Evolutionary conservation across 2,113 vertebrate species (phyloP).

Genomic region (Petrocephalus microphthalmus): DNA sequence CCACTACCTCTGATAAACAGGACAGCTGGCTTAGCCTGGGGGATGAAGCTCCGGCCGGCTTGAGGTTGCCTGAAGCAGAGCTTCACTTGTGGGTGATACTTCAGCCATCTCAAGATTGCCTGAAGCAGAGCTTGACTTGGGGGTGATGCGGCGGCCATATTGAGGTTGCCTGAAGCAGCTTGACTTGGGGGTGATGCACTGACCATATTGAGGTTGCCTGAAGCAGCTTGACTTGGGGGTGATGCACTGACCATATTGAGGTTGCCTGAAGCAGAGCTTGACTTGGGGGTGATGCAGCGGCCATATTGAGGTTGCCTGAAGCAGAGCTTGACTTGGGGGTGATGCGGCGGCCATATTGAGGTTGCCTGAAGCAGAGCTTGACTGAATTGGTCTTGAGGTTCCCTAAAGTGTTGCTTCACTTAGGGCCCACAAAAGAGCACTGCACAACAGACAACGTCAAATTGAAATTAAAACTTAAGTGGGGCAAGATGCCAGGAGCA

Average conservation of each 20-base stretch:
- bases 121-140: slow-evolving; percentile 45
- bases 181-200: slow-evolving; percentile 7
- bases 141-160: slow-evolving; percentile 38
- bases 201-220: slow-evolving; percentile 44
- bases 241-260: slow-evolving; percentile 33
- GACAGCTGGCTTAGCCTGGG: background rate
- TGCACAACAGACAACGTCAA: slow-evolving; percentile 46
- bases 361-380: slow-evolving; percentile 55
- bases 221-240: slow-evolving; percentile 43
- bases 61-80: slow-evolving; percentile 51
- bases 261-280: slow-evolving; percentile 53
- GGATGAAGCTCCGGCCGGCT: slow-evolving; percentile 26
- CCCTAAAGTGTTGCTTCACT: slow-evolving; percentile 57
- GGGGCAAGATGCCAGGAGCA: slow-evolving; percentile 33
- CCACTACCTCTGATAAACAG: slow-evolving; percentile 46
- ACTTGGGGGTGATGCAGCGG: slow-evolving; percentile 23
- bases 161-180: slow-evolving; percentile 56
- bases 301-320: slow-evolving; percentile 56
- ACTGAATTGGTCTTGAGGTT: slow-evolving; percentile 52
- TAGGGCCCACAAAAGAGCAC: slow-evolving; percentile 47
- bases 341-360: slow-evolving; percentile 48
- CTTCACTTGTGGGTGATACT: slow-evolving; percentile 18
- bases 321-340: slow-evolving; percentile 40
- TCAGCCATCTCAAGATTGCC: slow-evolving; percentile 55
- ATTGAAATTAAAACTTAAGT: slow-evolving; percentile 46